Evolutionary conservation across 1,140 invertebrate genomes (phyloP), one percentile per base, ranked within the genome.

Genomic region (Oedothorax gibbosus): DNA sequence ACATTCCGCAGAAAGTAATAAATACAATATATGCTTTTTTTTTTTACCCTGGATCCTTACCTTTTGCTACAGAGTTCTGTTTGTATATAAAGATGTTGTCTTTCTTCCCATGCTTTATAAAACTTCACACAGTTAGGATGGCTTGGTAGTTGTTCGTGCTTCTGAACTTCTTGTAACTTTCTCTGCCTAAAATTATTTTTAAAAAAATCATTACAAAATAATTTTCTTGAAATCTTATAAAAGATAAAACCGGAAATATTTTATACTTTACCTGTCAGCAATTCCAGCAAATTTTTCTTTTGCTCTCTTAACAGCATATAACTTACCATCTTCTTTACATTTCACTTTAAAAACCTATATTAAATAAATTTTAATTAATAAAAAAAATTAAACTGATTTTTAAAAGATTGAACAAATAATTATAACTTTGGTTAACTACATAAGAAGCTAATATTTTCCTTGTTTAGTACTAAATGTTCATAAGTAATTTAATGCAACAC

Each of bases 101-200:
- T 91, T 88, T 95, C 94, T 89, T 95, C 94, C 95, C 95, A 96
- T 0, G 95, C 94, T 78, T 92, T 91, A 82, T 92, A 91, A 86
- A 94, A 93, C 75, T 91, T 89, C 9, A 96, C 92, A 88, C 93
- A 93, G 90, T 95, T 94, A 10, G 90, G 90, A 89, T 95, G 93
- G 8, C 91, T 89, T 18, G 93, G 93, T 84, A 95, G 90, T 82
- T 92, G 90, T 87, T 94, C 93, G 89, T 94, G 93, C 85, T 94
- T 93, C 18, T 92, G 90, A 2, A 95, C 94, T 91, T 95, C 94
- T 87, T 93, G 92, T 65, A 94, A 89, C 79, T 93, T 92, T 76
- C 92, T 89, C 51, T 91, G 90, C 64, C 92, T 92, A 75, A 81
- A 78, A n/a, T n/a, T 50, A 18, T 14, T 68, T 64, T 60, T 10